A percentile compares a stretch with the other conserved stretches of the same genome.
These are phyloP conservation scores for Lamproptera curius DNA, from an alignment of 2,888 invertebrate species.

Conservation along the genomic window DNA sequence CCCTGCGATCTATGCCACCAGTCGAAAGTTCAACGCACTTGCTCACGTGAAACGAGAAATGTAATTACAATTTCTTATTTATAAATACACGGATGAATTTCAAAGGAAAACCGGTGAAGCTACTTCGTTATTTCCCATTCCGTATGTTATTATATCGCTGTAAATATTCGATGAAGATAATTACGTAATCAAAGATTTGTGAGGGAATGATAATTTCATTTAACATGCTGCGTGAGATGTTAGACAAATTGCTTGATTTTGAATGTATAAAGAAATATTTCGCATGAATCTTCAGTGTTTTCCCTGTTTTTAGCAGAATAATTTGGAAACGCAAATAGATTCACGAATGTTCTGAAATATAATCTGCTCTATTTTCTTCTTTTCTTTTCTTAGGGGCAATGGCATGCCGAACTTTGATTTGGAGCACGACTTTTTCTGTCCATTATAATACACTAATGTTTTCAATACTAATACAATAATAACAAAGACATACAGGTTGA, in stretches of 20 bases:
- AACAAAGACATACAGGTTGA: too few species aligned
- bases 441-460: too few species aligned
- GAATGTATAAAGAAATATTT: constrained; percentile 8
- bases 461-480: too few species aligned
- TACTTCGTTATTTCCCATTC: constrained; percentile 9
- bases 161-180: constrained; percentile 14
- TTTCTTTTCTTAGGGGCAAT: background rate
- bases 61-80: constrained; percentile 19
- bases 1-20: background rate
- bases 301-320: constrained; percentile 6
- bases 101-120: constrained; percentile 13
- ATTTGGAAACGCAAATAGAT: background rate
- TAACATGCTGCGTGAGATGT: constrained; percentile 1
- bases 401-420: too few species aligned
- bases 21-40: constrained; percentile 7
- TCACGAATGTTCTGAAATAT: background rate
- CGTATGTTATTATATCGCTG: background rate
- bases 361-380: background rate
- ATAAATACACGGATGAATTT: constrained; percentile 15
- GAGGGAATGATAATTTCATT: constrained; percentile 1
- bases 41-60: constrained; percentile 10
- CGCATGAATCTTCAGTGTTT: constrained; percentile 1
- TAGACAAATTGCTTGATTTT: constrained; percentile 9
- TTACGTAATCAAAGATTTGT: constrained; percentile 14
- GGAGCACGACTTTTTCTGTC: too few species aligned